Conservation (phyloP, 2,113 vertebrate species). For the Drymodes brunneopygia region DNA sequence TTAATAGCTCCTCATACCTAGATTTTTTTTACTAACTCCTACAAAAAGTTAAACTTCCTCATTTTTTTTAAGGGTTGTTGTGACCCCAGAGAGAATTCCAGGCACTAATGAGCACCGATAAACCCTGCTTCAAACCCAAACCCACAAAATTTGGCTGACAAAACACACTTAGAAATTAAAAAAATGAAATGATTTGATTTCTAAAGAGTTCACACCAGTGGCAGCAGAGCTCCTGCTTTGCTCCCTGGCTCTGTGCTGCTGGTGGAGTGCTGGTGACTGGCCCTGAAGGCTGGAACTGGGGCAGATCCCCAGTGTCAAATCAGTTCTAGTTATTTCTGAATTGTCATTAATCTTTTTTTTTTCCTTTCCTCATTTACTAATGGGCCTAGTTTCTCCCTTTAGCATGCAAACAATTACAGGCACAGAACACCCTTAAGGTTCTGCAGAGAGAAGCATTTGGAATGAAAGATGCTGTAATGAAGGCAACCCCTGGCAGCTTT, state of each 20-base stretch:
- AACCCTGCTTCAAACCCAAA: not conserved
- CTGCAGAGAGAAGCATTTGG: not conserved
- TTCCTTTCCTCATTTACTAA: conserved; percentile 37
- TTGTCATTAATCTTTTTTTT: conserved; percentile 40
- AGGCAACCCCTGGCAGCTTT: not conserved
- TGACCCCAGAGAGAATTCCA: not conserved
- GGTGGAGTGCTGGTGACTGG: not conserved
- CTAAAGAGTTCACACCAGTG: not conserved
- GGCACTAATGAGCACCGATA: not conserved
- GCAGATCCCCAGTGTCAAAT: conserved; percentile 43
- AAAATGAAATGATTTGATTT: not conserved
- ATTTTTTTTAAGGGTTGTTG: not conserved
- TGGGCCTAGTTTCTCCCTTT: conserved; percentile 23
- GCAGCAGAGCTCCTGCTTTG: not conserved
- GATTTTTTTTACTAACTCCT: not conserved
- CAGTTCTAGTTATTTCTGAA: conserved; percentile 52
- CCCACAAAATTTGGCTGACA: not conserved
- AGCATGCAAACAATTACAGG: not conserved
- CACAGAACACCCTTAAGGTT: not conserved
- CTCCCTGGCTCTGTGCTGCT: not conserved
- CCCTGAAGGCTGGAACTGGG: conserved; percentile 32
- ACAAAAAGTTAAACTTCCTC: not conserved
- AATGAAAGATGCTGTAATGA: not conserved
- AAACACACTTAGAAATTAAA: not conserved
- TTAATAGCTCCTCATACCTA: not conserved